Percentiles rank a stretch among this genome's conserved stretches.
Conservation (phyloP, 2,797 vertebrate genomes). For the Kryptopterus vitreolus region DNA sequence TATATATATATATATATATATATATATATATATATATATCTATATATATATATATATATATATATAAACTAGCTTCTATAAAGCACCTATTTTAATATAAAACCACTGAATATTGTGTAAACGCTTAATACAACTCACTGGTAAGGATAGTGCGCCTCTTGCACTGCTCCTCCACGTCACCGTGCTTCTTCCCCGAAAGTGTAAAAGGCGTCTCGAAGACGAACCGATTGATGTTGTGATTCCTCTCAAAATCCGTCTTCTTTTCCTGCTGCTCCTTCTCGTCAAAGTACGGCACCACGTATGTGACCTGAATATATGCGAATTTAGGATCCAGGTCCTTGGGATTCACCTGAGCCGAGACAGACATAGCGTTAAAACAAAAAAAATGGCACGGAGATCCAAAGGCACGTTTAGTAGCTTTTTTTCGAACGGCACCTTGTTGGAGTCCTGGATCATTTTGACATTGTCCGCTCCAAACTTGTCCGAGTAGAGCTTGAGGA, state of each 20-base stretch:
- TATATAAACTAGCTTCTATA: neutral
- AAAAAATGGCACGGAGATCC: neutral
- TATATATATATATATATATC: neutral
- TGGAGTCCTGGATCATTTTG: constrained; percentile 99
- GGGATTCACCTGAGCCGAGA: constrained; percentile 85
- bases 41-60: neutral
- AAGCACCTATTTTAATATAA: neutral
- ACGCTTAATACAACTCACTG: constrained; percentile 42
- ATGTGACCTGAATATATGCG: constrained; percentile 97
- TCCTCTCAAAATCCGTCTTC: constrained; percentile 92
- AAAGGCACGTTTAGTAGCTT: too few species aligned
- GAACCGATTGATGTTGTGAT: constrained; percentile 95
- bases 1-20: too few species aligned
- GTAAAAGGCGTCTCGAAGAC: constrained; percentile 98
- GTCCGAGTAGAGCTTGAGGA: constrained; percentile 96
- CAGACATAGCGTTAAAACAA: neutral
- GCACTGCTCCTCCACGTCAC: constrained; percentile 96
- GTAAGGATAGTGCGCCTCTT: constrained; percentile 92
- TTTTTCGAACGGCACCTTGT: constrained; percentile 78
- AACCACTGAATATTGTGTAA: neutral
- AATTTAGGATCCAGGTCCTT: constrained; percentile 95
- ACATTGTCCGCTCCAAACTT: constrained; percentile 97
- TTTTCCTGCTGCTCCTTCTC: constrained; percentile 93
- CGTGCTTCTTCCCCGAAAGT: constrained; percentile 92
- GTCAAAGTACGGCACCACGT: constrained; percentile 93